phyloP scores from a whole-genome alignment of 2,888 invertebrate species.

The Atethmia centrago region DNA sequence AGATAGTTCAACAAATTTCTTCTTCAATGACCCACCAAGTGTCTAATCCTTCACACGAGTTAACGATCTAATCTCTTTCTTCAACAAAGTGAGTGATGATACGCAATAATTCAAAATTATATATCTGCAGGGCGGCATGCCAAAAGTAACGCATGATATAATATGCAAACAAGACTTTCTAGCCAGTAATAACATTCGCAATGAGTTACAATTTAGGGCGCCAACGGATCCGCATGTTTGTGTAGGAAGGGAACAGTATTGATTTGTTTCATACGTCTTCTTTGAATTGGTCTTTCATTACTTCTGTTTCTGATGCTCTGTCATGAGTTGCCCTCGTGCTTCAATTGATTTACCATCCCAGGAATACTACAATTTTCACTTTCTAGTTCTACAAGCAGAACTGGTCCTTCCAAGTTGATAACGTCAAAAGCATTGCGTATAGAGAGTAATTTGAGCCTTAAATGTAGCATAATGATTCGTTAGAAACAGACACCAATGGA shows the following conservation, averaged over 20 bases:
- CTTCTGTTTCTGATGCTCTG: neutral
- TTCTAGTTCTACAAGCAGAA: no score
- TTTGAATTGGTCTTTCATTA: neutral
- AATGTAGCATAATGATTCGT: neutral
- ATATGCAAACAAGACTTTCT: conserved; percentile 35
- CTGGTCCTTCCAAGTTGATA: neutral
- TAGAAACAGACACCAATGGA: neutral
- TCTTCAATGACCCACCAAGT: conserved; percentile 1
- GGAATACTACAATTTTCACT: neutral
- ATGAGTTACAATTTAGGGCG: conserved; percentile 39
- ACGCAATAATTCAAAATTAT: conserved; percentile 29
- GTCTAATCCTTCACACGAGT: conserved; percentile 6
- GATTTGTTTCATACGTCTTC: conserved; percentile 6
- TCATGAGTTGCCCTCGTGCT: neutral
- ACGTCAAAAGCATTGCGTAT: neutral
- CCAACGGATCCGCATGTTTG: conserved; percentile 24
- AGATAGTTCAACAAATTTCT: neutral
- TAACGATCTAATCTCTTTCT: conserved; percentile 14
- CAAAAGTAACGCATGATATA: conserved; percentile 33
- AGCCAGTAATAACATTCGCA: conserved; percentile 49
- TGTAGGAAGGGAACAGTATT: neutral
- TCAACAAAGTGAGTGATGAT: conserved; percentile 27
- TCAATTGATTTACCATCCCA: neutral
- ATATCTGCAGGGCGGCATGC: conserved; percentile 42
- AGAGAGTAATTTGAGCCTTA: neutral